phyloP scores from a whole-genome alignment of 1,140 invertebrate species.

The Stegodyphus dumicola region DNA sequence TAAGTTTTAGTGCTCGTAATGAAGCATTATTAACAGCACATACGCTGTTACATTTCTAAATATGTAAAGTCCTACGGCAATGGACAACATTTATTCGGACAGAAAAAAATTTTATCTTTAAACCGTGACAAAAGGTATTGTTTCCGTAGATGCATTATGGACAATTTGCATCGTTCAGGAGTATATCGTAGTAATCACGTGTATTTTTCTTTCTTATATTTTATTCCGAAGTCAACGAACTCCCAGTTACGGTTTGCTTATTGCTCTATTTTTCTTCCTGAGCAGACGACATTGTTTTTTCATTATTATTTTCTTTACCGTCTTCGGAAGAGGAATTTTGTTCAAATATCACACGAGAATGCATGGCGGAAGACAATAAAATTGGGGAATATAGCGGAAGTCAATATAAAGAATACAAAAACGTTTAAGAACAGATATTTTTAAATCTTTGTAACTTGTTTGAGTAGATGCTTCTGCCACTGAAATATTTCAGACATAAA shows the following conservation, averaged over 20 bases:
- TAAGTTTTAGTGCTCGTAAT: too few relatives aligned
- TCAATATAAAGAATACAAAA: too few relatives aligned
- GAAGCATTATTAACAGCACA: too few relatives aligned
- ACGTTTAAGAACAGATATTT: too few relatives aligned
- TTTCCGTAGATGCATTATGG: constrained; percentile 41
- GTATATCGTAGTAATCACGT: neutral
- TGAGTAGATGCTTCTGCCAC: too few relatives aligned
- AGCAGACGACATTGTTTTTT: neutral
- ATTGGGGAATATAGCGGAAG: neutral
- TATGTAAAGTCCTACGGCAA: too few relatives aligned
- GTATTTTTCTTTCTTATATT: neutral
- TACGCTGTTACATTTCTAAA: too few relatives aligned
- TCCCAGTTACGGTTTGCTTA: constrained; percentile 47
- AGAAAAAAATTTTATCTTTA: constrained; percentile 15
- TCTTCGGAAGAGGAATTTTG: neutral
- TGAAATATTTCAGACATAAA: too few relatives aligned
- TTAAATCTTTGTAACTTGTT: too few relatives aligned
- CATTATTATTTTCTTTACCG: neutral
- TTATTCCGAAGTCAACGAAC: constrained; percentile 43
- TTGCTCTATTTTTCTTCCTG: constrained; percentile 29
- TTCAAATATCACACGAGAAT: too few relatives aligned
- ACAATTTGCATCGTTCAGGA: constrained; percentile 37
- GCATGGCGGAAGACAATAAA: neutral
- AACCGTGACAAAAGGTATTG: constrained; percentile 38
- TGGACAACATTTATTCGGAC: too few relatives aligned